Evolutionary conservation across 2,888 invertebrate species (phyloP), one percentile per base, ranked within the genome.

Genomic region (Lasioglossum lativentre): DNA sequence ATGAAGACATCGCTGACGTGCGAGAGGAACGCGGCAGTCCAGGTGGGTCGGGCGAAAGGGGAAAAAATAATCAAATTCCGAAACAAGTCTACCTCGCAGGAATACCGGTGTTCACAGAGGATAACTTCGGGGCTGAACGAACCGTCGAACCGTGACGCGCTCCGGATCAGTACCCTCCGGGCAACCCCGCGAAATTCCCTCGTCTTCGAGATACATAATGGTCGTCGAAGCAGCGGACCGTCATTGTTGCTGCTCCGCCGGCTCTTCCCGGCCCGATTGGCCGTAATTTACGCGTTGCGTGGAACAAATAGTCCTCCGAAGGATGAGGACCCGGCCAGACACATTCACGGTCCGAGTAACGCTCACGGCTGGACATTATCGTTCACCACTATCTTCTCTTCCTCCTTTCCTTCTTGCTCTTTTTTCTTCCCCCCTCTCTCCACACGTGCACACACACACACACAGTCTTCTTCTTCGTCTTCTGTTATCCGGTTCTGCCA

Each of bases 251-350:
- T 75, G 82, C 75, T 66, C 73, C 79, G 82, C 72, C 81, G 52
- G 71, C 59, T 76, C 77, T 74, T 73, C 66, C 68, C 34, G 70
- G 74, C 75, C 77, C 90, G 88, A 92, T 91, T 83, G 90, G 75
- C 90, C 82, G 91, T 91, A 92, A 92, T 92, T 92, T 92, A 91
- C 92, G 91, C 92, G 85, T 91, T 89, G 90, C 90, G 90, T 90
- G 90, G 89, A 91, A 89, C 86, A 90, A 92, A 92, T 90, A 91
- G 88, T 89, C 88, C 78, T 86, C 47, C 76, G 80, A 85, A 75
- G 86, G 85, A 91, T 86, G 88, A 83, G 88, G 89, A 91, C 83
- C 85, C 85, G 68, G 77, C 68, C 82, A 82, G 89, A 86, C 88
- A 83, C 90, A 89, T 87, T 82, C 89, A 80, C 80, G 82, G 82